Conservation (phyloP, 1,140 invertebrate genomes). For the Tetranychus cinnabarinus region DNA sequence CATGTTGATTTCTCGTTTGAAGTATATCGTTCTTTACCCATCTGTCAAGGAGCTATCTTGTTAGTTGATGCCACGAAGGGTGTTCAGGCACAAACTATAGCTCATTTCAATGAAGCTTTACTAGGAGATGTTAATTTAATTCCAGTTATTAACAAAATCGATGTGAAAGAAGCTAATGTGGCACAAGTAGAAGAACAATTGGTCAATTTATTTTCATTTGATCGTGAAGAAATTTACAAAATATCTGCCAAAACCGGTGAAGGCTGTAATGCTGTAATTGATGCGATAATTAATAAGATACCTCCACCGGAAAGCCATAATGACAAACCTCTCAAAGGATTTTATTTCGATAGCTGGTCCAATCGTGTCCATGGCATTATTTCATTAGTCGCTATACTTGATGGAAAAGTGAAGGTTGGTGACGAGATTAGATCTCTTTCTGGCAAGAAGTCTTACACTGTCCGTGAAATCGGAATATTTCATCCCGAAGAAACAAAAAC, state of each 20-base stretch:
- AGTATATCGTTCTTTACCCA: slow-evolving; percentile 55
- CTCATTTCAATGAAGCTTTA: slow-evolving; percentile 82
- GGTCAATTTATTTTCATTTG: slow-evolving; percentile 57
- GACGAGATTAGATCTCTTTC: slow-evolving; percentile 35
- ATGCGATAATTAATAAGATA: slow-evolving; percentile 48
- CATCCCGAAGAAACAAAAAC: slow-evolving; percentile 46
- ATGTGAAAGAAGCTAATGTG: slow-evolving; percentile 69
- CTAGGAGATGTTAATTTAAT: slow-evolving; percentile 54
- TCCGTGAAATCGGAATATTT: slow-evolving; percentile 53
- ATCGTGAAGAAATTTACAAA: slow-evolving; percentile 36
- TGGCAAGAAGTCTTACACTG: slow-evolving; percentile 43
- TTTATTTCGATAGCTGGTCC: slow-evolving; percentile 87
- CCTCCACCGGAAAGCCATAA: slow-evolving; percentile 38
- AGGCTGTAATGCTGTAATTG: slow-evolving; percentile 46
- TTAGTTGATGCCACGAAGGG: slow-evolving; percentile 81
- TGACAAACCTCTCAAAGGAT: slow-evolving; percentile 39
- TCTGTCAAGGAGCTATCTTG: slow-evolving; percentile 82
- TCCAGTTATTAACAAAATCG: slow-evolving; percentile 90
- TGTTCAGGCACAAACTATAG: slow-evolving; percentile 90
- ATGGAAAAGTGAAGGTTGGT: slow-evolving; percentile 43
- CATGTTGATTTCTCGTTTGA: slow-evolving; percentile 97
- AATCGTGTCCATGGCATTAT: slow-evolving; percentile 64
- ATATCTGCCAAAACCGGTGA: slow-evolving; percentile 69
- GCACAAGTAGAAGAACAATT: slow-evolving; percentile 53
- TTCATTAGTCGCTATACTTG: slow-evolving; percentile 47